phyloP scores from a whole-genome alignment of 2,888 invertebrate species.

The Calliopum simillimum region DNA sequence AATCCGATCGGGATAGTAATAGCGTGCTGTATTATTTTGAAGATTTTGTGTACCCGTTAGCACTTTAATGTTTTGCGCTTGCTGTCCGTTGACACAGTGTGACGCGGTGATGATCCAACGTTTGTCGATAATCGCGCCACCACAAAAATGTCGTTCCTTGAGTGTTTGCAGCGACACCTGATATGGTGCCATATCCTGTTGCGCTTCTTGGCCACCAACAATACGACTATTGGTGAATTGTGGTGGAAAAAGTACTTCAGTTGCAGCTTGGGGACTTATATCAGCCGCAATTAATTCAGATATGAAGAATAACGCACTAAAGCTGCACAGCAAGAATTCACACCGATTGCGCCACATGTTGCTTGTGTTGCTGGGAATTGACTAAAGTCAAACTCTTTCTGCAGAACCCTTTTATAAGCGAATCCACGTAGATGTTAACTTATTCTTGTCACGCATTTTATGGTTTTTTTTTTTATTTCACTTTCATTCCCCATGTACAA shows the following conservation, averaged over 20 bases:
- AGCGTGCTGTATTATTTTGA: slow-evolving; percentile 51
- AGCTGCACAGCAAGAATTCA: not conserved
- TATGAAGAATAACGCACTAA: slow-evolving; percentile 7
- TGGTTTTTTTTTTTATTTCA: not conserved
- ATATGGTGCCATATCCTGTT: slow-evolving; percentile 60
- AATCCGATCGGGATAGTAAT: slow-evolving; percentile 57
- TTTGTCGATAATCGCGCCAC: slow-evolving; percentile 62
- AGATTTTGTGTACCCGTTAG: slow-evolving; percentile 60
- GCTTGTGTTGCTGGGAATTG: not conserved
- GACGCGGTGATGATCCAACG: slow-evolving; percentile 63
- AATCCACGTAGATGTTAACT: not conserved
- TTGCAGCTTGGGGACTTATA: slow-evolving; percentile 4
- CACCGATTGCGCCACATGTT: not conserved
- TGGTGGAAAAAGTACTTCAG: slow-evolving; percentile 53
- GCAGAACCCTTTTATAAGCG: slow-evolving; percentile 7
- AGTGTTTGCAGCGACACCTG: slow-evolving; percentile 61
- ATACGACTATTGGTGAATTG: slow-evolving; percentile 54
- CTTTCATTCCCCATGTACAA: not conserved
- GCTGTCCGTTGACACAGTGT: slow-evolving; percentile 59
- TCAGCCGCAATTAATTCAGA: not conserved
- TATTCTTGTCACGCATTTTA: slow-evolving; percentile 15
- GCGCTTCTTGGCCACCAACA: slow-evolving; percentile 60
- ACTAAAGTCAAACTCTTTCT: not conserved
- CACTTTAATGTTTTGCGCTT: slow-evolving; percentile 51
- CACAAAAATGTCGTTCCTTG: slow-evolving; percentile 60